Evolutionary conservation across 2,797 vertebrate genomes (phyloP), one percentile per base, ranked within the genome.

Genomic region (Nyctalus aviator): DNA sequence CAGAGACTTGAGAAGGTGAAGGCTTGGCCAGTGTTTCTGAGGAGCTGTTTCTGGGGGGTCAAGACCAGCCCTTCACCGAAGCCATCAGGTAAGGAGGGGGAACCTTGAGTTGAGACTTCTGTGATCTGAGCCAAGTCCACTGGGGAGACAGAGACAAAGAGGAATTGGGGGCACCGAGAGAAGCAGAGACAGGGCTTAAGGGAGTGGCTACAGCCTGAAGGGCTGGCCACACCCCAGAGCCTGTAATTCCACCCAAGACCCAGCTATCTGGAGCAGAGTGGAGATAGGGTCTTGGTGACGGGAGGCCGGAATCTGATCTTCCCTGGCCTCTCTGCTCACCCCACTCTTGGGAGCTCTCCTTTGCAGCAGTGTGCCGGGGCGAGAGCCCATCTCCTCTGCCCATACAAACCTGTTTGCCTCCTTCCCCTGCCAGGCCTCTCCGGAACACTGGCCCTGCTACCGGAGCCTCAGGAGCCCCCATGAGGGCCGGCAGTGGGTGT

Each of bases 191-290:
- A 15, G 81, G 79, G 53, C 72, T 90, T 48, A 72, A 35, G 88
- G 89, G 86, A 72, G 90, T 48, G 46, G 66, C 83, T 87, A 62
- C 5, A 35, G 78, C 90, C 87, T 89, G 64, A 85, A 89, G 90
- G 68, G 81, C 85, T 94, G 96, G 88, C 92, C 85, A 68, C 86
- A 92, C 82, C 92, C 95, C 93, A 88, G 53, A 75, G 86, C 88
- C 55, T 95, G 97, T 97, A 97, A 97, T 97, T 97, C 96, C 96
- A 97, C 95, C 97, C 95, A 91, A 91, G 93, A 78, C 91, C 5
- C 8, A 69, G 83, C 93, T 94, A 97, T 95, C 95, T 83, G 84
- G 72, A 89, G 71, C 88, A 55, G 44, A 8, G 87, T 69, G 66
- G 90, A 96, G 94, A 96, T 88, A 95, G 91, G 90, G 93, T 95